Conservation (phyloP, 2,797 vertebrate genomes). For the Nyctalus aviator region DNA sequence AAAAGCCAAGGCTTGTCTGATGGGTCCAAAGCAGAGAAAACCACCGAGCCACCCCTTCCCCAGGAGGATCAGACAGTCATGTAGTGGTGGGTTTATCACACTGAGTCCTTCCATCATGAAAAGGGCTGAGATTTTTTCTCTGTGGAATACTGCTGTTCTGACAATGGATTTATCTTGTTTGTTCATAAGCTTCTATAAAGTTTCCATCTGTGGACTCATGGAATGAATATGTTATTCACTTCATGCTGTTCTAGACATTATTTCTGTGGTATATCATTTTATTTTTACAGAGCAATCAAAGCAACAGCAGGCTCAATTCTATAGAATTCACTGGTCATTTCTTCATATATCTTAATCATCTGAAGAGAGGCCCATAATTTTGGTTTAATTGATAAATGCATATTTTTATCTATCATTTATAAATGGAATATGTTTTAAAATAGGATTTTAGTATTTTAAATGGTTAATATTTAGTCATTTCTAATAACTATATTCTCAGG, state of each 20-base stretch:
- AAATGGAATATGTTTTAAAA: no score
- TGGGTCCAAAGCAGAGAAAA: not conserved
- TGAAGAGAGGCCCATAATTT: no score
- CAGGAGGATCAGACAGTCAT: rapidly evolving
- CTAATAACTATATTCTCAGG: no score
- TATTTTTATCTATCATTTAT: no score
- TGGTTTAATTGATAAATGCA: no score
- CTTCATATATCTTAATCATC: no score
- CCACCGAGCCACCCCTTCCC: not conserved
- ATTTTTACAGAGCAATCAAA: not conserved
- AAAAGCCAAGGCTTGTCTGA: not conserved
- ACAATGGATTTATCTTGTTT: not conserved
- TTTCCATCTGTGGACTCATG: not conserved
- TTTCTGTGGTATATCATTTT: not conserved
- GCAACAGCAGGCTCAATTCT: not conserved
- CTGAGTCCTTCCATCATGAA: not conserved
- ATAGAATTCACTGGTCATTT: not conserved
- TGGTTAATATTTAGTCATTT: no score
- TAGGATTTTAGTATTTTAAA: no score
- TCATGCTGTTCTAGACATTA: not conserved
- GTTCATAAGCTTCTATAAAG: not conserved
- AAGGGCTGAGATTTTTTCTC: not conserved
- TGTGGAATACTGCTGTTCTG: not conserved
- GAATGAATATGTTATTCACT: not conserved
- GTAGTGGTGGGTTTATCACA: not conserved